A percentile compares a stretch with the other conserved stretches of the same genome.
These are phyloP conservation scores for Melipona quadrifasciata DNA, from an alignment of 1,140 invertebrate genomes.

Conservation along the genomic window DNA sequence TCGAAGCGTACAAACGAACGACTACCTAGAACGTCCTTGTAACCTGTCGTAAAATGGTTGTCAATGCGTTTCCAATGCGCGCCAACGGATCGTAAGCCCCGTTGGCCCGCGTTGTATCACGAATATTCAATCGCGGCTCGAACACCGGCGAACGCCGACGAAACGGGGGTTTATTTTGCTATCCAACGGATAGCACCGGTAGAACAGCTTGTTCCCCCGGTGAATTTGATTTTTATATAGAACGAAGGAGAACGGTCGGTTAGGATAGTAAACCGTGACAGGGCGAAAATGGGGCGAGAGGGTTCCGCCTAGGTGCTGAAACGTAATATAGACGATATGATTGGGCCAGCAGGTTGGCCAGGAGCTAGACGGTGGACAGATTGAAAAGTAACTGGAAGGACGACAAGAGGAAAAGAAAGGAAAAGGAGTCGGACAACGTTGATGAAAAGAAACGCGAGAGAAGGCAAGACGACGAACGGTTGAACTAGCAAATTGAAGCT, in stretches of 20 bases:
- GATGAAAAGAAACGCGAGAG: slow-evolving; percentile 45
- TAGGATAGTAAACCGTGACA: neutral
- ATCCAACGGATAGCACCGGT: neutral
- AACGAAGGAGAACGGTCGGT: slow-evolving; percentile 26
- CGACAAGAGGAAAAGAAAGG: neutral
- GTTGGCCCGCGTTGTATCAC: neutral
- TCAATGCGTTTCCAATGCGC: neutral
- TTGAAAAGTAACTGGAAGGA: slow-evolving; percentile 61
- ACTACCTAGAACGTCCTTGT: no score
- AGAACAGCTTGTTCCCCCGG: neutral
- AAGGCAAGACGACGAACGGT: neutral
- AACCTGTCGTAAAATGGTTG: neutral
- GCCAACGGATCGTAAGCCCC: neutral
- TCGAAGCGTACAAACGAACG: no score
- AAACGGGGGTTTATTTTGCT: slow-evolving; percentile 11
- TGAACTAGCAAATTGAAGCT: slow-evolving; percentile 56
- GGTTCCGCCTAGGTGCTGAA: slow-evolving; percentile 36
- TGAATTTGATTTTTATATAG: slow-evolving; percentile 50
- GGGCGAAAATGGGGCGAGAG: slow-evolving; percentile 11
- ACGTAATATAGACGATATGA: slow-evolving; percentile 66
- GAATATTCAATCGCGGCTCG: slow-evolving; percentile 35
- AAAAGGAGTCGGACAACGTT: slow-evolving; percentile 46
- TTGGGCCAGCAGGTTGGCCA: neutral
- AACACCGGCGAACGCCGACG: neutral
- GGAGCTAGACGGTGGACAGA: slow-evolving; percentile 31